Evolutionary conservation across 2,113 vertebrate genomes (phyloP), one percentile per base, ranked within the genome.

Genomic region (Pycnonotus jocosus): DNA sequence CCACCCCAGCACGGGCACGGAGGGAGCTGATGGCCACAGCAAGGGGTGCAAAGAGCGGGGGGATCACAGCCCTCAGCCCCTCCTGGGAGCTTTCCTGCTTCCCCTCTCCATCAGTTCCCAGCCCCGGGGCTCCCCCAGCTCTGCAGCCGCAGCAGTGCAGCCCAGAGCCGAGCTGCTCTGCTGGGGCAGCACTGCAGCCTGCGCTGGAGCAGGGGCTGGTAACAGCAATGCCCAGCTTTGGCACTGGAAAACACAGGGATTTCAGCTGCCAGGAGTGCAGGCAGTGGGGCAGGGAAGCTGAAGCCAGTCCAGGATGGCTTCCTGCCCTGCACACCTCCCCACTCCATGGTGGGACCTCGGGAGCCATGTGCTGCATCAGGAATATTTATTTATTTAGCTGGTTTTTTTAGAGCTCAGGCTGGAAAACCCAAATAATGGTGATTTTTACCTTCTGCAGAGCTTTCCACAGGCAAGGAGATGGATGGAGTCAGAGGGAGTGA

Each of bases 31-130:
- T 18, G 30, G 68, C n/a, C 16, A 8, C 33, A 50, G 81, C 51
- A 17, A 62, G 31, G 53, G 28, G 13, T 2, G 1, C 60, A 30
- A 37, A 44, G 42, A 54, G 66, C 56, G 27, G 71, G 21, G 15
- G 22, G 14, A 15, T 19, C 0, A 0, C 44, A 38, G 35, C 45
- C 58, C 38, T 69, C n/a, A 37, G 3, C 30, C 10, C 12, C 21
- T 81, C n/a, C 68, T 38, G 21, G 37, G 73, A 37, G 38, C 38
- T 77, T 11, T 42, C 27, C 40, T 45, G 28, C 53, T 50, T 37
- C 30, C 20, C 40, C 30, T 44, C 51, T 62, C n/a, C 4, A 10
- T 25, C 60, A 12, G 6, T 3, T 15, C 31, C 37, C 56, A 50
- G 15, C 27, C 30, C 45, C 16, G 44, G 13, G 44, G 17, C 20